Percentiles rank a stretch among this genome's conserved stretches.
phyloP scores from a whole-genome alignment of 2,888 invertebrate species.

The Coleophora deauratella region DNA sequence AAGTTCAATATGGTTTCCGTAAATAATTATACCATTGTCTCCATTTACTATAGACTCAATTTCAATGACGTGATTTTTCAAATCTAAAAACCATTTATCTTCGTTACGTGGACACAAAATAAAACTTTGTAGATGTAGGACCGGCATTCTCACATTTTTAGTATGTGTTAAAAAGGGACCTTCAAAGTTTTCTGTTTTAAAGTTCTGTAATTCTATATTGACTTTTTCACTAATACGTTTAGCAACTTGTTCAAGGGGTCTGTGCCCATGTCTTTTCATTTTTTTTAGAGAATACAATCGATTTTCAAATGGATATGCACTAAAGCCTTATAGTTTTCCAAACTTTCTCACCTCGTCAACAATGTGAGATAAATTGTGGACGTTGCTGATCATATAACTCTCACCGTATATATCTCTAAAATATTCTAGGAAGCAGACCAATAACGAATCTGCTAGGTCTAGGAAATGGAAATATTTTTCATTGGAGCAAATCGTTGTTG shows the following conservation, averaged over 20 bases:
- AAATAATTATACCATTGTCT: constrained; percentile 1
- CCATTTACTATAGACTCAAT: not conserved
- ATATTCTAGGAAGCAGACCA: not conserved
- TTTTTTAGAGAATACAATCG: constrained; percentile 11
- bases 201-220: not conserved
- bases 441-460: not conserved
- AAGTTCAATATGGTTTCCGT: constrained; percentile 1
- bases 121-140: constrained; percentile 6
- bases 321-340: constrained; percentile 9
- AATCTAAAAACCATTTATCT: constrained; percentile 5
- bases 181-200: not conserved
- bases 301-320: constrained; percentile 15
- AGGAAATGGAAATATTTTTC: constrained; percentile 3
- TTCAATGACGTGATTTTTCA: constrained; percentile 1
- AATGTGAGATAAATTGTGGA: constrained; percentile 10
- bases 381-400: constrained; percentile 6
- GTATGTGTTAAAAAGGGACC: not conserved
- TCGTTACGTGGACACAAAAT: constrained; percentile 2
- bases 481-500: constrained; percentile 7
- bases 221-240: constrained; percentile 9
- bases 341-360: constrained; percentile 9
- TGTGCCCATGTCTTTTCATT: constrained; percentile 13
- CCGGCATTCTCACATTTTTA: not conserved
- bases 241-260: constrained; percentile 13
- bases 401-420: not conserved